Base-by-base conservation (phyloP, 2,113 vertebrate species). In the Azemiops feae region DNA sequence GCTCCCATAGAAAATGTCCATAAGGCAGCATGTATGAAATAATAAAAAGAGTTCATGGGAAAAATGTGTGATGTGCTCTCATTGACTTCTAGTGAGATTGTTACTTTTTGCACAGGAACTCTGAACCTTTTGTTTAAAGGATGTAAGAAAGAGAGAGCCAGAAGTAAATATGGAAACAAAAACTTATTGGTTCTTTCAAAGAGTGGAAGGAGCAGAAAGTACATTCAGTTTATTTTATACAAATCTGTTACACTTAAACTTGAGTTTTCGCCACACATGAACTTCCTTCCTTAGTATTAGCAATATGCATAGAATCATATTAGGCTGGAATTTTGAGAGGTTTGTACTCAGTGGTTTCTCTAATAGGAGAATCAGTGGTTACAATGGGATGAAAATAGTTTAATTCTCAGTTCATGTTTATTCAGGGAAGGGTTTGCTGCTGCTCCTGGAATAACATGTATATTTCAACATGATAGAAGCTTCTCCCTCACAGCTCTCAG, bases 101-200 rank as follows among this genome's bases (percentile, higher is more conserved):
- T 93, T 96, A 74, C 74, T 96, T 91, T 88, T 94, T 69, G 60
- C 0, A 1, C 30, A 81, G 93, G 93, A 95, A 94, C 92, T 91
- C 92, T 94, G 90, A 94, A 92, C 92, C 58, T 92, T 95, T 93
- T 95, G 92, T 96, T 96, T 95, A 88, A 89, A 94, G 91, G 90
- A 30, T 60, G 22, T 55, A 90, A 27, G 54, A 90, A 90, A 91
- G 94, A 93, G 94, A 93, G 95, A 95, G 64, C 0, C 88, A 93
- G 6, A 87, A 93, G 87, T 52, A 39, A 52, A 69, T 93, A 88
- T 91, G 81, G 88, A 58, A 54, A 92, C 52, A 39, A 45, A 27
- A 52, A 89, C 47, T 30, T 3, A 89, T 45, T 9, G 27, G 58
- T 93, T 95, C 74, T 92, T 43, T 58, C 30, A 34, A 30, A 54